Evolutionary conservation across 2,113 vertebrate genomes (phyloP).

Genomic region (Myotis brandtii): DNA sequence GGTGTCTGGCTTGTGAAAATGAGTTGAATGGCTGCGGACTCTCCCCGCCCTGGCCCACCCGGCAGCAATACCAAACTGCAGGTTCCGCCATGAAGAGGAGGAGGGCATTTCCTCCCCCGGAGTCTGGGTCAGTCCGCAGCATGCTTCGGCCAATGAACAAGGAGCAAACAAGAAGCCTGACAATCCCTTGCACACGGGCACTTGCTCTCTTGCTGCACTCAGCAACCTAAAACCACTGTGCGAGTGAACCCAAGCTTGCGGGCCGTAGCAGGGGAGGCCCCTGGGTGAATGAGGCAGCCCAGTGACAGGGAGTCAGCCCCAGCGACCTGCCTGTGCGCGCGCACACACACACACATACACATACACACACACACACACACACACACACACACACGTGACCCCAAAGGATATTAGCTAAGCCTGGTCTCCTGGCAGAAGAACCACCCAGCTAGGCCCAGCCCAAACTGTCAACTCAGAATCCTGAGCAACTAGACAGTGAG

Average conservation of each 20-base stretch:
- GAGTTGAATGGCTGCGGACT: background rate
- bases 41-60: background rate
- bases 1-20: background rate
- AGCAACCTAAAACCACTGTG: background rate
- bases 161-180: background rate
- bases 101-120: background rate
- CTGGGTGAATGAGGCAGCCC: background rate
- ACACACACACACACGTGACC: background rate
- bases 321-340: background rate
- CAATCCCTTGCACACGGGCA: background rate
- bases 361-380: too few species aligned
- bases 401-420: background rate
- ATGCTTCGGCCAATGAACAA: background rate
- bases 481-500: background rate
- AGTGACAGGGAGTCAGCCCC: background rate
- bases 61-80: rapidly evolving
- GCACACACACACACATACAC: rapidly evolving
- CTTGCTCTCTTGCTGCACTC: background rate
- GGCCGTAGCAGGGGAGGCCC: too few species aligned
- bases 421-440: background rate
- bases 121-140: background rate
- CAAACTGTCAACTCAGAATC: background rate
- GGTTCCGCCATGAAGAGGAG: background rate
- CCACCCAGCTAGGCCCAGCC: background rate
- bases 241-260: background rate